A percentile compares a stretch with the other conserved stretches of the same genome.
phyloP scores from a whole-genome alignment of 2,797 vertebrate species.

The Chrosomus eos region DNA sequence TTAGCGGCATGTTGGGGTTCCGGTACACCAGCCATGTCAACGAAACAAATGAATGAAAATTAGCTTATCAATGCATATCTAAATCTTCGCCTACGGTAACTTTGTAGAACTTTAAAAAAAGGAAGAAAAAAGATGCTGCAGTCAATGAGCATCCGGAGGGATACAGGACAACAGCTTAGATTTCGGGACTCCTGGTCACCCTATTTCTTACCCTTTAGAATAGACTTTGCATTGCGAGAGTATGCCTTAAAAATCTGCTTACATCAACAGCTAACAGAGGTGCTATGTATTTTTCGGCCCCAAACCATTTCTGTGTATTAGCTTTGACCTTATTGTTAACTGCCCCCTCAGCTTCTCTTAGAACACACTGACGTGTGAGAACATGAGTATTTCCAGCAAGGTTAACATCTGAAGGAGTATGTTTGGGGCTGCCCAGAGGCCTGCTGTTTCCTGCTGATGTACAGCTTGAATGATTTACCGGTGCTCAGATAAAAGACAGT shows the following conservation, averaged over 20 bases:
- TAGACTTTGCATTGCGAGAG: background rate
- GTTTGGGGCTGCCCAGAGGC: slow-evolving; percentile 56
- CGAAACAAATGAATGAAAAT: too few species aligned
- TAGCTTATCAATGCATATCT: too few species aligned
- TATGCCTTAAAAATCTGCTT: background rate
- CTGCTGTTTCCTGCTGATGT: slow-evolving; percentile 77
- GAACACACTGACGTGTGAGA: slow-evolving; percentile 30
- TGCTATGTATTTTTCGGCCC: background rate
- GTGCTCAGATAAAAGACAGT: slow-evolving; percentile 80
- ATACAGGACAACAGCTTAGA: too few species aligned
- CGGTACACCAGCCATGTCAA: too few species aligned
- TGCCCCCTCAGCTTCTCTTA: slow-evolving; percentile 15
- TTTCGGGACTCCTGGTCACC: too few species aligned
- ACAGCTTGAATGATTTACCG: slow-evolving; percentile 81
- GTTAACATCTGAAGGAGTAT: slow-evolving; percentile 34
- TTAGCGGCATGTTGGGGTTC: too few species aligned
- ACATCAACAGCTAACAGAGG: background rate
- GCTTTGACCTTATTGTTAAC: slow-evolving; percentile 48
- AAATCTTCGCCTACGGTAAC: too few species aligned
- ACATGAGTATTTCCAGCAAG: slow-evolving; percentile 31
- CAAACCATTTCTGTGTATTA: slow-evolving; percentile 21
- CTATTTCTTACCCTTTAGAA: background rate
- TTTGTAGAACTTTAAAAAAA: too few species aligned
- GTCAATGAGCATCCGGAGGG: too few species aligned
- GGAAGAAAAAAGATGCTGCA: too few species aligned